A percentile compares a stretch with the other conserved stretches of the same genome.
These are phyloP conservation scores for Muraenolepis orangiensis DNA, from an alignment of 2,797 vertebrate species.

Conservation along the genomic window DNA sequence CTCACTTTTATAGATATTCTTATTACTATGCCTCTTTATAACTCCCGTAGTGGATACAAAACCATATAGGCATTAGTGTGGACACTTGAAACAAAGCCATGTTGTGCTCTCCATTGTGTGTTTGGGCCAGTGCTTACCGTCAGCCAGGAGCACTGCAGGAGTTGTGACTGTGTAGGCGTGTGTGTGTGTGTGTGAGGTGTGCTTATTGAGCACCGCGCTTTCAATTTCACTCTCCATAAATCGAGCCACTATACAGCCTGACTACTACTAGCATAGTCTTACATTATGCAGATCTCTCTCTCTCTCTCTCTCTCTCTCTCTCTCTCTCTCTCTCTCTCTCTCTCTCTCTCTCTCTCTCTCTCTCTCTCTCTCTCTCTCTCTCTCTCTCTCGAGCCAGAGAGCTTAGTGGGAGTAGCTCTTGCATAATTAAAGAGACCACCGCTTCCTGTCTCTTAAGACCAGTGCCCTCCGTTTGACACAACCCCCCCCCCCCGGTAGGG, in stretches of 20 bases:
- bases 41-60: neutral
- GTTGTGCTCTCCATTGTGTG: no score
- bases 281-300: neutral
- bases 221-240: neutral
- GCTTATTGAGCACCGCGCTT: neutral
- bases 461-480: conserved; percentile 57
- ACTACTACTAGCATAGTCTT: neutral
- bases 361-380: conserved; percentile 8
- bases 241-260: neutral
- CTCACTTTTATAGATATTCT: neutral
- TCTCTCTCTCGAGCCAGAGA: conserved; percentile 11
- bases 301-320: conserved; percentile 9
- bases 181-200: no score
- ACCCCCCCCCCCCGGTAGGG: conserved; percentile 35
- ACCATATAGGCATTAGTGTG: neutral
- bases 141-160: neutral
- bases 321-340: conserved; percentile 12
- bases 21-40: neutral
- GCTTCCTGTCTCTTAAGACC: conserved; percentile 39
- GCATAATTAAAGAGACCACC: conserved; percentile 58
- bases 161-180: no score
- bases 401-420: conserved; percentile 36
- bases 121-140: neutral
- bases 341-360: conserved; percentile 13
- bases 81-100: neutral